Base-by-base conservation (phyloP, 2,797 vertebrate species). In the Sebastes baramenuke region DNA sequence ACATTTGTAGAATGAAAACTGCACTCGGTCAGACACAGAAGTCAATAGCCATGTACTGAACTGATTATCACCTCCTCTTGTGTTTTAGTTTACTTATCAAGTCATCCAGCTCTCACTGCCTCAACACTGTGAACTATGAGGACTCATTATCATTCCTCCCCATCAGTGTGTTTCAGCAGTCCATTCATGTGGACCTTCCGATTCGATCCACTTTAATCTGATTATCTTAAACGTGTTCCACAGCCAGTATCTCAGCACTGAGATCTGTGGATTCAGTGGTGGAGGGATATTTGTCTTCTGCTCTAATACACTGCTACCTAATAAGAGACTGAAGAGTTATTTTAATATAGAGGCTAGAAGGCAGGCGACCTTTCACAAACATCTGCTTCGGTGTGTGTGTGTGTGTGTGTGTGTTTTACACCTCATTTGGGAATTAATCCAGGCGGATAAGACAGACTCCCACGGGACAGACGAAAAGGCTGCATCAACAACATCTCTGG, bases 91-190 rank as follows among this genome's bases (percentile, higher is more conserved):
- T 79, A 62, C 69, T 62, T 58, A 73, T 82, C 72, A 20, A 49
- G 36, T 62, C 77, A 18, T 78, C 74, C 65, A 61, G 74, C 72
- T 83, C 66, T 65, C 76, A 8, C 12, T 4, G 6, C n/a, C 32
- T 20, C n/a, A 54, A 52, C 72, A 24, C 82, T 62, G 68, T 18
- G 30, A 82, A 72, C 81, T 36, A 30, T 32, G 74, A 86, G 75
- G 77, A 54, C 77, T 93, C 88, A 83, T 94, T 93, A 84, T 86
- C 77, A 91, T 93, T 94, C 89, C 72, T 74, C 86, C 7, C 80
- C 85, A 60, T 81, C 79, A 16, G 55, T 18, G 22, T 2, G 78
- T 77, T 79, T 81, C 72, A 62, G 70, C 74, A 32, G 79, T 62
- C 74, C 82, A 76, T 91, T 93, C 87, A 83, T 89, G 79, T 83